These are phyloP conservation scores for Exephanes ischioxanthus DNA, from an alignment of 2,888 invertebrate genomes.

Conservation along the genomic window DNA sequence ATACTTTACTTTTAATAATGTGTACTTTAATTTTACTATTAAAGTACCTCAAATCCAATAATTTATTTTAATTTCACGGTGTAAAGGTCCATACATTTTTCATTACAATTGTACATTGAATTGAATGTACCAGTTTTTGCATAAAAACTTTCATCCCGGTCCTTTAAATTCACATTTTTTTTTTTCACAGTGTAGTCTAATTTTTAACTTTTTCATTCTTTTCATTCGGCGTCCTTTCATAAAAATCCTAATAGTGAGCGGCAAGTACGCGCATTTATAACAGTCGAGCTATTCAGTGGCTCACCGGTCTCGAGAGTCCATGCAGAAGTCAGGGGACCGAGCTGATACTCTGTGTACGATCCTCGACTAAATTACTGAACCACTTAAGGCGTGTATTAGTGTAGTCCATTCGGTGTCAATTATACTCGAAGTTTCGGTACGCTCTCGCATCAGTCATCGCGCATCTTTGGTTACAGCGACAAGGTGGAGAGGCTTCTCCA, in stretches of 20 bases:
- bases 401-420: conserved; percentile 53
- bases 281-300: conserved; percentile 15
- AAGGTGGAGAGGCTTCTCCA: not conserved
- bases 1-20: no score
- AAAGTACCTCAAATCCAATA: no score
- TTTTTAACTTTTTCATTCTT: conserved; percentile 41
- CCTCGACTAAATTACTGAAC: conserved; percentile 57
- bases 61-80: no score
- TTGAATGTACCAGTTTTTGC: no score
- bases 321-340: not conserved
- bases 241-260: conserved; percentile 20
- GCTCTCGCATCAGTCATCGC: conserved; percentile 58
- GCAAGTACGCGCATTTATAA: conserved; percentile 44
- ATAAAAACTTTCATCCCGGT: no score
- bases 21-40: no score
- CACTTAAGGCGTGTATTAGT: conserved; percentile 58
- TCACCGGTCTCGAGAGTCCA: conserved; percentile 9
- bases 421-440: conserved; percentile 28
- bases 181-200: conserved; percentile 13
- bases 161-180: no score
- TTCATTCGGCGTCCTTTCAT: conserved; percentile 25
- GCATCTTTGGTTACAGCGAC: conserved; percentile 22
- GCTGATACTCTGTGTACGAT: conserved; percentile 38
- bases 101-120: no score
- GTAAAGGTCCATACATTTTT: no score